Evolutionary conservation across 2,113 vertebrate genomes (phyloP), one percentile per base, ranked within the genome.

Genomic region (Prinia subflava): DNA sequence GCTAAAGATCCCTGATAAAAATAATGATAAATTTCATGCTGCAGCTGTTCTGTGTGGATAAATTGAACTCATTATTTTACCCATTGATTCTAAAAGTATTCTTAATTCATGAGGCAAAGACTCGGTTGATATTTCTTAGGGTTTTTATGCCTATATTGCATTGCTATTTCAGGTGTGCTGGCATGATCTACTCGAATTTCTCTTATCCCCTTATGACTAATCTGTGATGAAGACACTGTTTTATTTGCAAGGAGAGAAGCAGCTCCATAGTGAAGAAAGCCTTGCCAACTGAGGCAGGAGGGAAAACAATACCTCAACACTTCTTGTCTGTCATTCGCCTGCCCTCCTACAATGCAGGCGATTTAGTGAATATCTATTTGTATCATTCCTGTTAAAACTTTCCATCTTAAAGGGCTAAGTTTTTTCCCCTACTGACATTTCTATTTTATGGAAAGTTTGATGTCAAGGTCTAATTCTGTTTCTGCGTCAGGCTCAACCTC

Each of bases 121-220:
- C 5, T 79, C 22, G 31, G 49, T 53, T 85, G 21, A 27, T 84
- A 60, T 71, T 78, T 95, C 41, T 50, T 69, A 42, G 18, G 21
- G 35, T 0, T 28, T 79, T 87, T 81, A 35, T 46, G 9, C 23
- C 9, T 59, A 10, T n/a, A 82, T 55, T 82, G 30, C 73, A 74
- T 76, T 96, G 87, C 65, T 96, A 31, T 95, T 95, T 95, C 94
- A 96, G 91, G 92, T 94, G 88, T 90, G 85, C 42, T 95, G 92
- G 62, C 79, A 88, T 37, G 65, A 41, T 77, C 15, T 69, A 17
- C 71, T 49, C 0, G 0, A 24, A 64, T 82, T 60, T 84, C 31
- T 37, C 44, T 64, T 92, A 49, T 89, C 33, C 33, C 24, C 21
- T 84, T 84, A 82, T 94, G 94, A 95, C 88, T 95, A 93, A 96